These are phyloP conservation scores for Lottia gigantea DNA, from an alignment of 2,888 invertebrate species.

Conservation along the genomic window DNA sequence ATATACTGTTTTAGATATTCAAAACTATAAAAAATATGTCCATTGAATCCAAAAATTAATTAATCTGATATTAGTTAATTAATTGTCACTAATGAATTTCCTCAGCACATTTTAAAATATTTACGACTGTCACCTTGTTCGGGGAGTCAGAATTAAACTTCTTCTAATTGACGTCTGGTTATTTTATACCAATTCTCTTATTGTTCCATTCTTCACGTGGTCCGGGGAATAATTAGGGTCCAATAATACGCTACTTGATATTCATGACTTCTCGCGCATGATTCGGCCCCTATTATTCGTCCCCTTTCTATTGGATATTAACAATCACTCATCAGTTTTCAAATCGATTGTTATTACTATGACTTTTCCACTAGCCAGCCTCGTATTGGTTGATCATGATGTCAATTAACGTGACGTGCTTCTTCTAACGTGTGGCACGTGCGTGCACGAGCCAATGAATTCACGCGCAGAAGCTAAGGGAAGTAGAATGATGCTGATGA, in stretches of 20 bases:
- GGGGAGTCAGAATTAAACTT: no score
- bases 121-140: no score
- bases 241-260: constrained; percentile 22
- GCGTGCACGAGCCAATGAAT: constrained; percentile 8
- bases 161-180: no score
- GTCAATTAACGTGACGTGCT: constrained; percentile 4
- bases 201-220: constrained; percentile 38
- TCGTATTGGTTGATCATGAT: constrained; percentile 6
- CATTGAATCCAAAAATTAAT: no score
- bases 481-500: background rate
- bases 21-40: no score
- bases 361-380: background rate
- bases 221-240: constrained; percentile 21
- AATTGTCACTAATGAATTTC: no score
- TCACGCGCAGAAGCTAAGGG: background rate
- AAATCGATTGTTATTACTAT: constrained; percentile 7
- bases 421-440: background rate
- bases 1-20: no score
- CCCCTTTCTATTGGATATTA: constrained; percentile 2
- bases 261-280: constrained; percentile 18
- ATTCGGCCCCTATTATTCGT: constrained; percentile 1
- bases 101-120: no score
- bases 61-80: no score
- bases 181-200: constrained; percentile 12
- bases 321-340: background rate